A percentile compares a stretch with the other conserved stretches of the same genome.
Conservation (phyloP, 2,797 vertebrate genomes). For the Sorex maritimensis region DNA sequence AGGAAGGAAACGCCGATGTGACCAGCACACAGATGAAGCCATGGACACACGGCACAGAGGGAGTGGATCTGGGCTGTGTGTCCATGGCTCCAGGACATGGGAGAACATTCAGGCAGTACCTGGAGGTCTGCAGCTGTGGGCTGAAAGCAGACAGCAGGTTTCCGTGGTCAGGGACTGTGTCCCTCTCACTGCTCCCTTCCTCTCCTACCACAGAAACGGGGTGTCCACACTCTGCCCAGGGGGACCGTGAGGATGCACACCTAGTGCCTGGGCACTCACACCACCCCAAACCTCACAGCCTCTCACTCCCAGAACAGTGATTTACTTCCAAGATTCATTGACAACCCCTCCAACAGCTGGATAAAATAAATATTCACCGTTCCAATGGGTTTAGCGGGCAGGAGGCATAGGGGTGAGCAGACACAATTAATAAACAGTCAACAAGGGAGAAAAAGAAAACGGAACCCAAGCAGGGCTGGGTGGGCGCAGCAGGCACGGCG, state of each 20-base stretch:
- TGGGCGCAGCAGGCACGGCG: neutral
- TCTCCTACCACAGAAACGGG: neutral
- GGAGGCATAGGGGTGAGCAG: neutral
- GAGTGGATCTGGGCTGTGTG: no score
- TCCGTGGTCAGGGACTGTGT: neutral
- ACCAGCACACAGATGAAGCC: no score
- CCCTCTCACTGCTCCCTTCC: neutral
- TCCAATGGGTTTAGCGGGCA: conserved; percentile 61
- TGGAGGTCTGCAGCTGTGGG: no score
- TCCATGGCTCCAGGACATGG: no score
- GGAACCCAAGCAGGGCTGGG: conserved; percentile 52
- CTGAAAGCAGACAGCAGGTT: no score
- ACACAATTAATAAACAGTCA: conserved; percentile 79
- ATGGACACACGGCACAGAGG: no score
- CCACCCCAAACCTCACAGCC: conserved; percentile 2
- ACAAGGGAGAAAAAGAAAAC: conserved; percentile 62
- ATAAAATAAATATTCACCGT: conserved; percentile 36
- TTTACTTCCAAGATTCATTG: conserved; percentile 7
- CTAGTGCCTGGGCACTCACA: neutral
- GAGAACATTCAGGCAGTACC: no score
- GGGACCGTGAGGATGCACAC: neutral
- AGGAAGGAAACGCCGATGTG: no score
- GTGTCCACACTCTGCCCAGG: neutral
- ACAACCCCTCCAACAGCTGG: neutral
- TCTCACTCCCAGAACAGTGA: neutral